phyloP scores from a whole-genome alignment of 2,888 invertebrate genomes.

The Alentia gelatinosa region DNA sequence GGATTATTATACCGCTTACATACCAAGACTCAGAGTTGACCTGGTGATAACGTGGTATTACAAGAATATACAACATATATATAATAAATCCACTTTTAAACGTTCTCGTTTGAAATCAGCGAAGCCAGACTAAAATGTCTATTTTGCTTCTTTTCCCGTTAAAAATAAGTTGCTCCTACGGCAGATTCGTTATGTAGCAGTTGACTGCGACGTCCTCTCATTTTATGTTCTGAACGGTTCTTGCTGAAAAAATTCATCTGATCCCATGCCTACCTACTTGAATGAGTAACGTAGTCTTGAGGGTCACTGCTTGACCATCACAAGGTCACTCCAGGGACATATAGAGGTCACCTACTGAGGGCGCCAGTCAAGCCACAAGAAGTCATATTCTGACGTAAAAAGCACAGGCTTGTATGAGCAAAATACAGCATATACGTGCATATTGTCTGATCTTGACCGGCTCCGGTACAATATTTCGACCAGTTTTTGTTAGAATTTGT shows the following conservation, averaged over 20 bases:
- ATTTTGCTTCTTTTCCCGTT: too few species aligned
- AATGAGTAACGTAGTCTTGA: too few species aligned
- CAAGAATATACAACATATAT: neutral
- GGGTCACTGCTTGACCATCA: neutral
- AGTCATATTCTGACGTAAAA: too few species aligned
- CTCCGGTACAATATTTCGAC: too few species aligned
- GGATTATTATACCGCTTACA: neutral
- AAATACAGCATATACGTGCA: too few species aligned
- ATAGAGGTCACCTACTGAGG: neutral
- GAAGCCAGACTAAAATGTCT: too few species aligned
- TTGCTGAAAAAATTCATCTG: constrained; percentile 35
- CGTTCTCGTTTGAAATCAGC: too few species aligned
- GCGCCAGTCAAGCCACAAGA: too few species aligned
- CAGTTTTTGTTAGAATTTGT: too few species aligned
- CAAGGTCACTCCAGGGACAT: neutral
- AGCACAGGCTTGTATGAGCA: constrained; percentile 12
- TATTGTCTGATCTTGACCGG: too few species aligned
- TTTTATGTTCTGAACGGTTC: constrained; percentile 12
- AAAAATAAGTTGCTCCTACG: neutral
- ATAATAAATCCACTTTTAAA: too few species aligned
- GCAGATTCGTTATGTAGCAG: neutral
- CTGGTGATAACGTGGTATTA: neutral
- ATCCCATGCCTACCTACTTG: neutral
- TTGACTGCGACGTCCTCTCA: neutral
- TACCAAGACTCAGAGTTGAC: neutral